phyloP scores from a whole-genome alignment of 2,888 invertebrate genomes.

The Pterobdella sp. region DNA sequence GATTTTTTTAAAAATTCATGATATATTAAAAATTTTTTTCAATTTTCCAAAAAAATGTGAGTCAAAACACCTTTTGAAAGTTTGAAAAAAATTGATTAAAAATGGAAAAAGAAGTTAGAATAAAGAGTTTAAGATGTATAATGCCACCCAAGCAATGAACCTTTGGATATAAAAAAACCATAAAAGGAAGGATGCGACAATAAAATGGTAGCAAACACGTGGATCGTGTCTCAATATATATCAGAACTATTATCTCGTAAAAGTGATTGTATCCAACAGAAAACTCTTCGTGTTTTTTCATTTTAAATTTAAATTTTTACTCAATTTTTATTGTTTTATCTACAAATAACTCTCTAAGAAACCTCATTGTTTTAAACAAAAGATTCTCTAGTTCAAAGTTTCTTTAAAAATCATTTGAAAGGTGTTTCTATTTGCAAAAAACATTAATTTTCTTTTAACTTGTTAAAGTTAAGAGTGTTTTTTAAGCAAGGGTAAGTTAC shows the following conservation, averaged over 20 bases:
- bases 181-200: neutral
- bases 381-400: no score
- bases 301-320: neutral
- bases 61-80: no score
- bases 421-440: no score
- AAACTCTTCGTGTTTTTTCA: neutral
- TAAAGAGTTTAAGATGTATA: neutral
- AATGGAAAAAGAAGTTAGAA: neutral
- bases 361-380: no score
- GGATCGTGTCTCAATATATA: neutral
- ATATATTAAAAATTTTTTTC: no score
- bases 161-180: neutral
- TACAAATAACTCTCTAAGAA: no score
- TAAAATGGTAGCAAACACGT: constrained; percentile 1
- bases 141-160: neutral
- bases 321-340: neutral
- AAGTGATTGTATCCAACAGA: neutral
- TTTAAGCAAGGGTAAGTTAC: no score
- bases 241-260: neutral
- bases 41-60: no score
- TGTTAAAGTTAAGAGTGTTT: no score
- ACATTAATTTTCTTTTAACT: no score
- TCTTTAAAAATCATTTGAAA: no score
- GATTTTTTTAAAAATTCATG: no score
- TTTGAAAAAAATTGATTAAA: neutral